These are phyloP conservation scores for Leptogaster cylindrica DNA, from an alignment of 2,888 invertebrate species.

Conservation along the genomic window DNA sequence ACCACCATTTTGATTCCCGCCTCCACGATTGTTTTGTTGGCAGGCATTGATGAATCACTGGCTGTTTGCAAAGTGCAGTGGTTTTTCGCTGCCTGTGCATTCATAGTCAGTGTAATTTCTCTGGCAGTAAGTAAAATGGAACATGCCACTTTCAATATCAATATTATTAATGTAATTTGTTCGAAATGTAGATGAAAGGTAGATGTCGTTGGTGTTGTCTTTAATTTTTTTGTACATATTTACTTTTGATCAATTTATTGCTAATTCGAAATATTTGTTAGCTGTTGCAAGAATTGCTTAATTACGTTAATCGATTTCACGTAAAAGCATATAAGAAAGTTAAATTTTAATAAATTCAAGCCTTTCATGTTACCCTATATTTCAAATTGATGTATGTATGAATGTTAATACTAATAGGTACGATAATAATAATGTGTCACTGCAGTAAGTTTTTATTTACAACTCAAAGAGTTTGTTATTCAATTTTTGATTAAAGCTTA, in stretches of 20 bases:
- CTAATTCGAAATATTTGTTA: conserved; percentile 3
- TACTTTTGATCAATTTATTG: background rate
- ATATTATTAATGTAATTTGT: background rate
- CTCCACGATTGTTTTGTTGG: conserved; percentile 72
- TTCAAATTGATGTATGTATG: too few relatives aligned
- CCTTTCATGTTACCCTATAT: too few relatives aligned
- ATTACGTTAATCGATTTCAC: too few relatives aligned
- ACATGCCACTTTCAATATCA: conserved; percentile 15
- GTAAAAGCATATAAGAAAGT: too few relatives aligned
- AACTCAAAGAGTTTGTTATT: too few relatives aligned
- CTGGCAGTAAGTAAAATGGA: conserved; percentile 64
- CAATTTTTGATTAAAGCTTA: too few relatives aligned
- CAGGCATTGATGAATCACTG: conserved; percentile 67
- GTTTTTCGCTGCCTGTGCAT: conserved; percentile 70
- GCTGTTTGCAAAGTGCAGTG: conserved; percentile 72
- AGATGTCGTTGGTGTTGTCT: conserved; percentile 6
- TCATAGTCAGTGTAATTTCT: conserved; percentile 70
- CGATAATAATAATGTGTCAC: too few relatives aligned
- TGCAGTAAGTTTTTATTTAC: too few relatives aligned
- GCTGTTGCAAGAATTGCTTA: too few relatives aligned
- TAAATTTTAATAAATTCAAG: too few relatives aligned
- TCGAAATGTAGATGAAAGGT: background rate
- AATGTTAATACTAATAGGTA: too few relatives aligned
- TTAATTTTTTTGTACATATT: background rate
- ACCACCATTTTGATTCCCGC: conserved; percentile 74